Evolutionary conservation across 2,113 vertebrate species (phyloP).

Genomic region (Oreotragus oreotragus): DNA sequence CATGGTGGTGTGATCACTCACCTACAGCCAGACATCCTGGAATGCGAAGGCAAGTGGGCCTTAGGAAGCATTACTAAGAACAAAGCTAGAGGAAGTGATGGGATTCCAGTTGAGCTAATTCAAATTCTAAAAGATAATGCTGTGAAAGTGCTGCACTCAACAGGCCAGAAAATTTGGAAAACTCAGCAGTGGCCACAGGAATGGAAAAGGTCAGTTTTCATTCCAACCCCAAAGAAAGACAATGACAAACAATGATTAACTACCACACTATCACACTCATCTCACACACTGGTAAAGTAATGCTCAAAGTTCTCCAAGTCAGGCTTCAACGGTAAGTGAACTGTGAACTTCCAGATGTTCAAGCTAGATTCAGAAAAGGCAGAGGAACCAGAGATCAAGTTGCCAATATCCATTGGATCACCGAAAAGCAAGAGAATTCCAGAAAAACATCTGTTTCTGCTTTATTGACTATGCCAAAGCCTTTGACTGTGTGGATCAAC

Average conservation of each 20-base stretch:
- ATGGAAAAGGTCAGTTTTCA: not conserved
- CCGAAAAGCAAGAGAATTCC: not conserved
- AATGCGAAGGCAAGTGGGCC: not conserved
- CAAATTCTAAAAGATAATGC: not conserved
- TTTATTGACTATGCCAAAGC: not conserved
- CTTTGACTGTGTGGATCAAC: not conserved
- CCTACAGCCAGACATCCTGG: not conserved
- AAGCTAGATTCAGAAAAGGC: not conserved
- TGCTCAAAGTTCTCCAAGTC: not conserved
- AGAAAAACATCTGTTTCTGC: not conserved
- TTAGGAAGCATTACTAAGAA: not conserved
- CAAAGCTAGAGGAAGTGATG: not conserved
- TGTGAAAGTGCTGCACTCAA: not conserved
- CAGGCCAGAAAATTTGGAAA: not conserved
- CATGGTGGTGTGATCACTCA: not conserved
- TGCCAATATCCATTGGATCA: accelerated
- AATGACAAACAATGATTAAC: not conserved
- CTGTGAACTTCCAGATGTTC: not conserved
- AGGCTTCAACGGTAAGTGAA: not conserved
- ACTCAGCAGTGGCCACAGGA: not conserved
- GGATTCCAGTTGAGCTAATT: not conserved
- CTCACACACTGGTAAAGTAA: not conserved
- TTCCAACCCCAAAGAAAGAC: not conserved
- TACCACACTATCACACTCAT: not conserved
- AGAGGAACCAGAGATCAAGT: not conserved